These are phyloP conservation scores for Dinothrombium tinctorium DNA, from an alignment of 1,140 invertebrate species.

Conservation along the genomic window DNA sequence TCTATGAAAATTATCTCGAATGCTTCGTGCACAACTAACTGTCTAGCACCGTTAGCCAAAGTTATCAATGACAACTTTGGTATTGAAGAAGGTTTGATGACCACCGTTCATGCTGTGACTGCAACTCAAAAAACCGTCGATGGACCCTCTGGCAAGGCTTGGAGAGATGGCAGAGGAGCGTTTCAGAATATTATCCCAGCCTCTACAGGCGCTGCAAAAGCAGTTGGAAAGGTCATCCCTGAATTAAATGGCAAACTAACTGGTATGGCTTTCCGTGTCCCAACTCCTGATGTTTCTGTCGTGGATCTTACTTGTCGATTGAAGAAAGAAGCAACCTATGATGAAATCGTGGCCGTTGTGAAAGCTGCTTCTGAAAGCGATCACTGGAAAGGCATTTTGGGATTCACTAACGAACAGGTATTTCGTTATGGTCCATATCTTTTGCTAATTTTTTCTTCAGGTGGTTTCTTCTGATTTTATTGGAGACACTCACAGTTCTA, in stretches of 20 bases:
- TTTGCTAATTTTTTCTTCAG: too few relatives aligned
- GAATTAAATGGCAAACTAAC: conserved; percentile 40
- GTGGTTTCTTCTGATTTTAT: conserved; percentile 80
- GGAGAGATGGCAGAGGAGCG: conserved; percentile 90
- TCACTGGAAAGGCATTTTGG: conserved; percentile 63
- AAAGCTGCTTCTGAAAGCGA: conserved; percentile 51
- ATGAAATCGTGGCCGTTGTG: conserved; percentile 69
- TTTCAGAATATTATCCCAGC: conserved; percentile 93
- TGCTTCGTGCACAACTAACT: conserved; percentile 98
- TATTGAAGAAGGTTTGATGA: conserved; percentile 92
- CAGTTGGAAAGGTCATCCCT: conserved; percentile 91
- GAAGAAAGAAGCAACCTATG: conserved; percentile 44
- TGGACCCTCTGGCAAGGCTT: conserved; percentile 77
- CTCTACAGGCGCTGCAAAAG: conserved; percentile 89
- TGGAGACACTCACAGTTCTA: conserved; percentile 55
- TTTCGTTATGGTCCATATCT: too few relatives aligned
- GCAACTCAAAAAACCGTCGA: conserved; percentile 96
- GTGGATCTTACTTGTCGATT: conserved; percentile 64
- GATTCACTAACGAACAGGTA: conserved; percentile 71
- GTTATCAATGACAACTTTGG: conserved; percentile 85
- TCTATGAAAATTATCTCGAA: conserved; percentile 62
- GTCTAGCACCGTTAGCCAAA: conserved; percentile 89
- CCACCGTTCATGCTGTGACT: conserved; percentile 89
- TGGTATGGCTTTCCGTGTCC: conserved; percentile 90
- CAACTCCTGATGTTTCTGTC: conserved; percentile 81